Percentiles rank a stretch among this genome's conserved stretches.
Conservation (phyloP, 1,140 invertebrate genomes). For the Penaeus vannamei region DNA sequence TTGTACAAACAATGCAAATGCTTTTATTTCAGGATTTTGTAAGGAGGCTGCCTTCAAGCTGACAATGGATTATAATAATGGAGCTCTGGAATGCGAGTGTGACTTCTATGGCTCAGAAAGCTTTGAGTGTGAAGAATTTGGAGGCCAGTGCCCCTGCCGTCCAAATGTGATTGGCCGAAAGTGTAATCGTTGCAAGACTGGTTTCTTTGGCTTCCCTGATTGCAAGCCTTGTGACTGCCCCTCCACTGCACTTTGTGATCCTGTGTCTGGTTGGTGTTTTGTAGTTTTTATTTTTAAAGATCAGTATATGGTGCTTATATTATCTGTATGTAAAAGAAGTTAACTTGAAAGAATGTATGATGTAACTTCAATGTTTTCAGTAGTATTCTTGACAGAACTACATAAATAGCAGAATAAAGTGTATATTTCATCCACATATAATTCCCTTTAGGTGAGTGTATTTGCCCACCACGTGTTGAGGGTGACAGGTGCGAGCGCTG, state of each 20-base stretch:
- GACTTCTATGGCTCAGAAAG: constrained; percentile 88
- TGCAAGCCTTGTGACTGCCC: constrained; percentile 92
- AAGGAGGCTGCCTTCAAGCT: constrained; percentile 92
- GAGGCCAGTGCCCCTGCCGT: constrained; percentile 96
- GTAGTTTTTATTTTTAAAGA: not conserved
- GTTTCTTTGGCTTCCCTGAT: constrained; percentile 95
- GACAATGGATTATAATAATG: constrained; percentile 94
- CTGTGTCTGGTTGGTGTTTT: constrained; percentile 75
- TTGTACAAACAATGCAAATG: not conserved
- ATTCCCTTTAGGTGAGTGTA: constrained; percentile 74
- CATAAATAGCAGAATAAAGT: no score
- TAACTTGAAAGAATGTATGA: not conserved
- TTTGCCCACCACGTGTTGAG: constrained; percentile 77
- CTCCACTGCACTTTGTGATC: constrained; percentile 84
- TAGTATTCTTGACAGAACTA: no score
- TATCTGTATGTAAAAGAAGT: not conserved
- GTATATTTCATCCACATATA: not conserved
- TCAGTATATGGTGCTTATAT: not conserved
- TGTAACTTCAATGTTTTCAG: not conserved
- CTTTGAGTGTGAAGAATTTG: constrained; percentile 91
- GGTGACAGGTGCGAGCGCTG: constrained; percentile 90
- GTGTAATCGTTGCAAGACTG: constrained; percentile 91
- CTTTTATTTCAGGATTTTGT: constrained; percentile 81
- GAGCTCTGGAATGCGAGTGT: constrained; percentile 91
- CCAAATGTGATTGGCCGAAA: constrained; percentile 93